phyloP scores from a whole-genome alignment of 2,888 invertebrate species.

The Osedax frankpressi region DNA sequence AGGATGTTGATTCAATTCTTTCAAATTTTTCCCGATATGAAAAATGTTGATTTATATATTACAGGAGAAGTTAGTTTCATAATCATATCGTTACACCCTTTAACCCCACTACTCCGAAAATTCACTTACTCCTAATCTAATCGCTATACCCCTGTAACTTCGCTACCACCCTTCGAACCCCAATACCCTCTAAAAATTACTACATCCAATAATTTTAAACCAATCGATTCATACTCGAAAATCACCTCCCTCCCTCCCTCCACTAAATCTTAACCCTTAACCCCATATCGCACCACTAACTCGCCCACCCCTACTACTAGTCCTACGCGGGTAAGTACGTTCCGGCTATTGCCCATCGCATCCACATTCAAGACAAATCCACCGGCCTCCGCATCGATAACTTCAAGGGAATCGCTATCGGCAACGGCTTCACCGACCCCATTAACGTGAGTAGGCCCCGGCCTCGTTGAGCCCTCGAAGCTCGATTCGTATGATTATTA shows the following conservation, averaged over 20 bases:
- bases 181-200: no score
- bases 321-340: background rate
- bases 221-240: no score
- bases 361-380: background rate
- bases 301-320: background rate
- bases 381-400: background rate
- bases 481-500: no score
- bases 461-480: no score
- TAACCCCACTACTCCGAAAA: background rate
- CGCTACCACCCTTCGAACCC: background rate
- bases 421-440: background rate
- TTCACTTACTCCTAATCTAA: background rate
- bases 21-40: background rate
- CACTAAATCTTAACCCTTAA: background rate
- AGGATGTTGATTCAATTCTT: background rate
- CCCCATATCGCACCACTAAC: background rate
- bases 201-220: no score
- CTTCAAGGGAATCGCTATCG: background rate
- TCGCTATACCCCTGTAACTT: background rate
- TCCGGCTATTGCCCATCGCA: background rate
- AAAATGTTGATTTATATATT: background rate
- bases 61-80: background rate
- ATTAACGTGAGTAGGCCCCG: background rate
- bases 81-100: background rate
- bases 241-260: background rate